Evolutionary conservation across 2,797 vertebrate species (phyloP).

Genomic region (Morelia viridis): DNA sequence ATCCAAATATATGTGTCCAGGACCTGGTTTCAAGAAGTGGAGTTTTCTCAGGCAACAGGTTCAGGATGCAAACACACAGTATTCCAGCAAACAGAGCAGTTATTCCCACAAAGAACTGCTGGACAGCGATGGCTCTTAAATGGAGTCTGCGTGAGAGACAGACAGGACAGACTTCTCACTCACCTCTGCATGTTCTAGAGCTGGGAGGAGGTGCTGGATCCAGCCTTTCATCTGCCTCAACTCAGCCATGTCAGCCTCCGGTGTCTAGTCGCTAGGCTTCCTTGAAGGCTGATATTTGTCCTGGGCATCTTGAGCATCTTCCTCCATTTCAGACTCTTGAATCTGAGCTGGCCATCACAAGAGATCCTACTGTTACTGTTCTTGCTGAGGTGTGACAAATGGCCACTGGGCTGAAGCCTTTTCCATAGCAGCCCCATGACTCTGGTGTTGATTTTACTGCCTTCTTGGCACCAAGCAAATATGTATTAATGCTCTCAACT

Average conservation of each 20-base stretch:
- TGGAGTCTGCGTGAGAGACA: neutral
- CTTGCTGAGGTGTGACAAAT: neutral
- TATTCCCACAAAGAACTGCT: neutral
- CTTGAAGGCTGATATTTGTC: neutral
- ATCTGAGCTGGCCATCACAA: neutral
- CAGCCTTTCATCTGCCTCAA: neutral
- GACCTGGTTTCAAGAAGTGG: neutral
- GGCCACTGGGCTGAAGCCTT: neutral
- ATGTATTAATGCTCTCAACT: neutral
- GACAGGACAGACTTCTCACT: neutral
- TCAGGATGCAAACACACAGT: neutral
- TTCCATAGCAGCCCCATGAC: neutral
- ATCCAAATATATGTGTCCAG: neutral
- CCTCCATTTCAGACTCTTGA: neutral
- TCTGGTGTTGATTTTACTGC: neutral
- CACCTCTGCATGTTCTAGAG: neutral
- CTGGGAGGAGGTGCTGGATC: neutral
- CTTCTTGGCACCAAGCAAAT: neutral
- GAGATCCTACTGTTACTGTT: neutral
- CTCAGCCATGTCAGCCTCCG: neutral
- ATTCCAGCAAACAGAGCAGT: neutral
- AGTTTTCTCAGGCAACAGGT: neutral
- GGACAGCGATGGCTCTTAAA: neutral
- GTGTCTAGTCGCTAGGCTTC: neutral
- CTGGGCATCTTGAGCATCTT: neutral